Conservation (phyloP, 30 jellyfish, hydroid and myxozoan species). For the Mastigias papua region DNA sequence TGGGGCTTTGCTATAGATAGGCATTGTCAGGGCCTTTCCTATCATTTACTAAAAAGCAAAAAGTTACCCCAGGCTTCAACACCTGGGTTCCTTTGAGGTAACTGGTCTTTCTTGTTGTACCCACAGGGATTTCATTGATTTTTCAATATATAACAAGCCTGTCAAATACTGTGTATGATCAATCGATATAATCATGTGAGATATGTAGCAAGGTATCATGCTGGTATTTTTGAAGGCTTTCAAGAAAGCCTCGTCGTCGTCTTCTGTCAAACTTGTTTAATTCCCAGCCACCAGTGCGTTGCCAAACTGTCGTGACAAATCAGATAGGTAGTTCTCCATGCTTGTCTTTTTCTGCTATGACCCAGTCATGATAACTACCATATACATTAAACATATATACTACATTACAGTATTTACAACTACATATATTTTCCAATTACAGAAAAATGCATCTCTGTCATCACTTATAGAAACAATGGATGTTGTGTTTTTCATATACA, state of each 20-base stretch:
- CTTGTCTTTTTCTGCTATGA: background rate
- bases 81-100: too few relatives aligned
- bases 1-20: too few relatives aligned
- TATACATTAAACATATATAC: background rate
- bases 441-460: too few relatives aligned
- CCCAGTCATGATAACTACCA: background rate
- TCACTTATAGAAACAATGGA: too few relatives aligned
- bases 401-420: background rate
- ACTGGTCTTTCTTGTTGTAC: too few relatives aligned
- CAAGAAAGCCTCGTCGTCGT: constrained; percentile 74
- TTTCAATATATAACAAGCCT: too few relatives aligned
- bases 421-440: background rate
- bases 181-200: constrained; percentile 14
- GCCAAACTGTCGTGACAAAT: background rate
- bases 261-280: background rate
- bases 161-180: too few relatives aligned
- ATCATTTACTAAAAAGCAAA: too few relatives aligned
- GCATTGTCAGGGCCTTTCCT: too few relatives aligned
- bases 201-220: background rate
- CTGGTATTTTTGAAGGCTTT: constrained; percentile 69
- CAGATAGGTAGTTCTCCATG: background rate
- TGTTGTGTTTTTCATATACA: too few relatives aligned
- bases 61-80: too few relatives aligned
- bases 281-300: background rate
- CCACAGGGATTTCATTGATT: too few relatives aligned